Base-by-base conservation (phyloP, 2,888 invertebrate species). In the Congeria kusceri region DNA sequence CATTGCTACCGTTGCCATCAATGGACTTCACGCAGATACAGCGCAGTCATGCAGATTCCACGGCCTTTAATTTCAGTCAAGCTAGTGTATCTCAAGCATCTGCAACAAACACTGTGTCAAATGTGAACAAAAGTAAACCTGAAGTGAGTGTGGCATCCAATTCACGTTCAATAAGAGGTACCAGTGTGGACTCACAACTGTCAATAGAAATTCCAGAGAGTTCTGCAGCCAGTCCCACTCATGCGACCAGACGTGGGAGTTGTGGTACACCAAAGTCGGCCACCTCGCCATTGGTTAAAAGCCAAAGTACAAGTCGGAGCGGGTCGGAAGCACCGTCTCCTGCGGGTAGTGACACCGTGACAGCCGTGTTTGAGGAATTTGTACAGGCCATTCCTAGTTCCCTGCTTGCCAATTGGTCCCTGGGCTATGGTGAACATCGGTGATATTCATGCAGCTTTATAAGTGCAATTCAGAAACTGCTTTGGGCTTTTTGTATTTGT, bases 331-430 rank as follows among this genome's bases (percentile, higher is more conserved):
- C 75, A 23, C 53, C 53, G 4, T 80, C 80, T n/a, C 80, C 80
- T 11, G 58, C 58, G 25, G 76, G 49, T 0, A 73, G 80, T 73
- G 83, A 83, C 32, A 71, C 71, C 18, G 80, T 83, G 18, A 74
- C 77, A 57, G 74, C 70, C 11, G 79, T 80, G 20, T 83, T 80
- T 75, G 79, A 83, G 57, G 79, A 83, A 44, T 83, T 83, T 80
- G 79, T 80, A 5, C 66, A 77, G 57, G 74, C 77, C 5, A 69
- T 77, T 27, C 75, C 76, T 23, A 58, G 49, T 47, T 58, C 63
- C 46, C 29, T 64, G 7, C 47, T 62, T 2, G 3, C 44, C 13
- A 62, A 62, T 13, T 62, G 62, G 44, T 23, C 62, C 3, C 62
- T 62, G 39, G 39, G 39, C 15, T 9, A 39, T 11, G 1, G 3